These are phyloP conservation scores for Tympanuchus pallidicinctus DNA, from an alignment of 2,113 vertebrate genomes.

Conservation along the genomic window DNA sequence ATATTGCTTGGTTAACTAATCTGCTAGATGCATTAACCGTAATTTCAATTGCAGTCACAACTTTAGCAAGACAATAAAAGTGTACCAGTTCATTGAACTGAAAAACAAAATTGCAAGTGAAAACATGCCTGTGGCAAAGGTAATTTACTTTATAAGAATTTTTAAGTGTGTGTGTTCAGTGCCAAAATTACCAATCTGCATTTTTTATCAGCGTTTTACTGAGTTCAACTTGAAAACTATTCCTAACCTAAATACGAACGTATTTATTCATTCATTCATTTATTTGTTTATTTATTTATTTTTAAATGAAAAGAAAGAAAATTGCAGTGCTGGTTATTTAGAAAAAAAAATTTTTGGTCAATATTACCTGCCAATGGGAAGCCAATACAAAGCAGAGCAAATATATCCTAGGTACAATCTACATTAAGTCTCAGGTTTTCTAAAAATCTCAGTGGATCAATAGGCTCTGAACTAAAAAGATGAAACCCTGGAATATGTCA, in stretches of 20 bases:
- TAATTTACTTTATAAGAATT: neutral
- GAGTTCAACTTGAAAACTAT: neutral
- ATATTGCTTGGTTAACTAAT: neutral
- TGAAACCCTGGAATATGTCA: neutral
- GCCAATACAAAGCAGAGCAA: neutral
- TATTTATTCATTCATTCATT: neutral
- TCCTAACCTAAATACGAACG: neutral
- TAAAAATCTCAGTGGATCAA: neutral
- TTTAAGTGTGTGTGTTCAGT: neutral
- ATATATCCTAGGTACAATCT: neutral
- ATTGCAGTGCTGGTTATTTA: neutral
- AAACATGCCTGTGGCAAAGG: neutral
- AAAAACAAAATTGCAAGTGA: neutral
- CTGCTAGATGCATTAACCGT: neutral
- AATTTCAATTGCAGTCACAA: slow-evolving; percentile 28
- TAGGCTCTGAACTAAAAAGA: neutral
- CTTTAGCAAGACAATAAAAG: slow-evolving; percentile 22
- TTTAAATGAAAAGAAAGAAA: neutral
- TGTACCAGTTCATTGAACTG: slow-evolving; percentile 28
- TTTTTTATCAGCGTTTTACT: neutral
- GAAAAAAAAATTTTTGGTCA: neutral
- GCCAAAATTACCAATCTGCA: neutral
- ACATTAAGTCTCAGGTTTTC: neutral
- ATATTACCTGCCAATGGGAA: neutral
- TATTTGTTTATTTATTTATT: neutral